Percentiles rank a stretch among this genome's conserved stretches.
Conservation (phyloP, 1,140 invertebrate genomes). For the Orchesella cincta region DNA sequence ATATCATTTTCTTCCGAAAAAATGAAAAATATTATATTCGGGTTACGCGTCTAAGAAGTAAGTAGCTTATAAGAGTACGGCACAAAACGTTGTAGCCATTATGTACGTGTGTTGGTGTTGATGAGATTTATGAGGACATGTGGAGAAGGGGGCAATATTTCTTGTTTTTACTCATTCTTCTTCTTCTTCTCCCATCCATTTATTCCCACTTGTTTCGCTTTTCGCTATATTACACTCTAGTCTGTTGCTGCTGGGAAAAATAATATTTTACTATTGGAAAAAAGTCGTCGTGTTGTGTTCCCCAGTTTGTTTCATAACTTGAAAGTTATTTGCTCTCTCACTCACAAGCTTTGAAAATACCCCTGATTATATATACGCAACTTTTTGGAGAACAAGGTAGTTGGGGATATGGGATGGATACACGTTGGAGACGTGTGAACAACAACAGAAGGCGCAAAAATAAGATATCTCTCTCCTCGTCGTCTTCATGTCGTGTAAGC, state of each 20-base stretch:
- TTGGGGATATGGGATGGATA: too few relatives aligned
- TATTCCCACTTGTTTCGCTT: background rate
- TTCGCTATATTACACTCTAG: background rate
- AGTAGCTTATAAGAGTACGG: too few relatives aligned
- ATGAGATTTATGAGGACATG: conserved; percentile 21
- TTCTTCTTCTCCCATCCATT: conserved; percentile 1
- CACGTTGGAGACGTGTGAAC: conserved; percentile 15
- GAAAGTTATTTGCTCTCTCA: background rate
- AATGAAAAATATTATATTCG: background rate
- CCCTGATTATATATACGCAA: background rate
- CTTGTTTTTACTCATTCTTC: background rate
- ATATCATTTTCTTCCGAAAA: too few relatives aligned
- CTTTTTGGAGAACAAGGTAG: too few relatives aligned
- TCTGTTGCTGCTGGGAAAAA: background rate
- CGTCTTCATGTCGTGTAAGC: background rate
- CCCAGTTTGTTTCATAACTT: too few relatives aligned
- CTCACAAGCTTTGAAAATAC: background rate
- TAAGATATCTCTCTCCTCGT: background rate
- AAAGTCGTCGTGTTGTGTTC: background rate
- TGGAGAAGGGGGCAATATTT: conserved; percentile 17
- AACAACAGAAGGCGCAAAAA: background rate
- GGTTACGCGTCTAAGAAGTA: background rate
- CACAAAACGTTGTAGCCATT: too few relatives aligned
- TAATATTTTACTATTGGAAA: conserved; percentile 15
- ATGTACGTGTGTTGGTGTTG: conserved; percentile 6